phyloP scores from a whole-genome alignment of 35 echinoderm and acorn worm species.

The Ophiothrix spiculata region DNA sequence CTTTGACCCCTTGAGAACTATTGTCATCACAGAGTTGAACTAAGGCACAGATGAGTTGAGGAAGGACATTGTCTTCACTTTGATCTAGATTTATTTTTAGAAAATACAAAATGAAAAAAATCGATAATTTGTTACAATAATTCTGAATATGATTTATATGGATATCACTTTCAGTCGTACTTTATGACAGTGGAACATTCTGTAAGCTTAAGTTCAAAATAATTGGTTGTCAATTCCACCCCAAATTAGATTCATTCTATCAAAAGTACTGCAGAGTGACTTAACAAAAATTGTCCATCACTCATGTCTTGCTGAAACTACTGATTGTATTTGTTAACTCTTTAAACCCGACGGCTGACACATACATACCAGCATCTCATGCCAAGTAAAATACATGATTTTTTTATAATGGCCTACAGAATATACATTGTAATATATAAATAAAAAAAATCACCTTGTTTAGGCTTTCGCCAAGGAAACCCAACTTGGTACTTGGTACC shows the following conservation, averaged over 20 bases:
- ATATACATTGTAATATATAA: too few relatives aligned
- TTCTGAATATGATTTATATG: neutral
- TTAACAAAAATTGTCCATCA: constrained; percentile 14
- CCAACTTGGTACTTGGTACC: too few relatives aligned
- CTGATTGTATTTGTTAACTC: neutral
- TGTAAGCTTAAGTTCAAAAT: neutral
- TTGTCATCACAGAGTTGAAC: neutral
- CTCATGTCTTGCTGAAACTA: constrained; percentile 48
- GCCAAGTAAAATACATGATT: too few relatives aligned
- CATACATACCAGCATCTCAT: too few relatives aligned
- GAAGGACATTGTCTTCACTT: constrained; percentile 19
- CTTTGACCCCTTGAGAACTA: neutral
- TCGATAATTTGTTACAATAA: neutral
- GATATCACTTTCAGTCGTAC: neutral
- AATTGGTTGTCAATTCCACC: neutral
- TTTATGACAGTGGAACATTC: neutral
- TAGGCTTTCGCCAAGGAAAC: too few relatives aligned
- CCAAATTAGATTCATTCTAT: neutral
- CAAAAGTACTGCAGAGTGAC: neutral
- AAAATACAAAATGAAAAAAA: neutral
- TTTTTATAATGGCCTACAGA: too few relatives aligned
- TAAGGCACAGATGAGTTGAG: constrained; percentile 30
- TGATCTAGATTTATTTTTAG: neutral
- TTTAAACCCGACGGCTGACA: too few relatives aligned
- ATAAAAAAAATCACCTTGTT: too few relatives aligned